Base-by-base conservation (phyloP, 2,113 vertebrate genomes). In the Gila orcuttii region DNA sequence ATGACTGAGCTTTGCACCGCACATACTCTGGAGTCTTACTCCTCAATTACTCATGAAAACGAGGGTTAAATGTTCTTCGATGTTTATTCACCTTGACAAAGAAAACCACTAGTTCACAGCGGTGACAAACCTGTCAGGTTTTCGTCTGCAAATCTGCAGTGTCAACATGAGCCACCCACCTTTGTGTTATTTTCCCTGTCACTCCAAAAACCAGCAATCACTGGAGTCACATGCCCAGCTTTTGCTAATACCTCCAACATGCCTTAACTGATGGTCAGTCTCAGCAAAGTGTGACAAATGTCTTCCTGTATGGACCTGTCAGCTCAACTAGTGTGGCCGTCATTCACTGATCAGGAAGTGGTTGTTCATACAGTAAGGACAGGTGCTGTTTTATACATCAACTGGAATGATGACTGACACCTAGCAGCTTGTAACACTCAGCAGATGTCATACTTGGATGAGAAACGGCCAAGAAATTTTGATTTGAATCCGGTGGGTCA, bases 21-120 rank as follows among this genome's bases (percentile, higher is more conserved):
- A 55, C 78, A 31, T 42, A 68, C 85, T 76, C 79, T 25, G 36
- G 36, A 31, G 12, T 25, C 31, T 31, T 62, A 57, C 33, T n/a
- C 64, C 47, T 88, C 78, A 82, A 88, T 87, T 84, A 86, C 86
- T 82, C 42, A 88, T 85, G 74, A 75, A 91, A 79, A 87, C 1
- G 57, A 80, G 86, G 84, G 87, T 85, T 89, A 84, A 87, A 78
- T 59, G 39, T 84, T 86, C 64, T 86, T 71, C 80, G 88, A 87
- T 89, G 88, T 89, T 83, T 68, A 68, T 81, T 87, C 81, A 84
- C 64, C 79, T 86, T 86, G 68, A 89, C 75, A 84, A 42, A 62
- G 75, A 25, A 36, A 71, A 47, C 12, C 39, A 31, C 47, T 73
- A 47, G 84, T 82, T 79, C 82, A 39, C n/a, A 62, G 68, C 15